phyloP scores from a whole-genome alignment of 2,797 vertebrate species.

The Gadopsis marmoratus region DNA sequence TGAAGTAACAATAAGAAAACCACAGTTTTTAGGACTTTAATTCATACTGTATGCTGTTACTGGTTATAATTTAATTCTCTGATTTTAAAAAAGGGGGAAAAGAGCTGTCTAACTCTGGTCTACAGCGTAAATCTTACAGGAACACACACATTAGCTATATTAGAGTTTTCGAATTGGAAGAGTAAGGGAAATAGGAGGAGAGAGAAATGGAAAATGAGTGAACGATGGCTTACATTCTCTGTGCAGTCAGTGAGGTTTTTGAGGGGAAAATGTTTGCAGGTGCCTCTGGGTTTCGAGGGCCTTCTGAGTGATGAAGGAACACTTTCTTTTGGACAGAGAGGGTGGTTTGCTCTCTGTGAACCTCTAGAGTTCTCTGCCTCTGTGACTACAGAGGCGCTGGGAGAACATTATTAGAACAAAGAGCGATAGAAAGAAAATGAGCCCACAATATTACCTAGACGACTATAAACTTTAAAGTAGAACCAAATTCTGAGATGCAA shows the following conservation, averaged over 20 bases:
- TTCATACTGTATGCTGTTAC: background rate
- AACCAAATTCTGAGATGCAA: constrained; percentile 8
- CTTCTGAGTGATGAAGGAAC: constrained; percentile 60
- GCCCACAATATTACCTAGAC: background rate
- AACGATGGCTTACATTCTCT: constrained; percentile 15
- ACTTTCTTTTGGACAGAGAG: constrained; percentile 43
- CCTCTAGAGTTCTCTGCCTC: constrained; percentile 32
- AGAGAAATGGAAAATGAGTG: constrained; percentile 20
- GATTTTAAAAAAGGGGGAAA: background rate
- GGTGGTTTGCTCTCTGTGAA: constrained; percentile 29
- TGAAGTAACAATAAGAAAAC: background rate
- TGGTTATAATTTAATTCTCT: background rate
- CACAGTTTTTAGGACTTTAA: background rate
- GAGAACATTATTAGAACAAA: constrained; percentile 32
- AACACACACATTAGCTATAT: background rate
- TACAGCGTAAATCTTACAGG: background rate
- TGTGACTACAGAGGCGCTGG: constrained; percentile 31
- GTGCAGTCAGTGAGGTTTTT: constrained; percentile 20
- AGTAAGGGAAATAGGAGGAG: background rate
- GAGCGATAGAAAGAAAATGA: constrained; percentile 4
- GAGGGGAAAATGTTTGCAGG: constrained; percentile 21
- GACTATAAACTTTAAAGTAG: constrained; percentile 14
- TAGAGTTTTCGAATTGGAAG: background rate
- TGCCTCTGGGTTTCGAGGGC: constrained; percentile 35
- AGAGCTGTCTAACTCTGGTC: background rate